Evolutionary conservation across 2,113 vertebrate genomes (phyloP).

Genomic region (Leptodactylus fuscus): DNA sequence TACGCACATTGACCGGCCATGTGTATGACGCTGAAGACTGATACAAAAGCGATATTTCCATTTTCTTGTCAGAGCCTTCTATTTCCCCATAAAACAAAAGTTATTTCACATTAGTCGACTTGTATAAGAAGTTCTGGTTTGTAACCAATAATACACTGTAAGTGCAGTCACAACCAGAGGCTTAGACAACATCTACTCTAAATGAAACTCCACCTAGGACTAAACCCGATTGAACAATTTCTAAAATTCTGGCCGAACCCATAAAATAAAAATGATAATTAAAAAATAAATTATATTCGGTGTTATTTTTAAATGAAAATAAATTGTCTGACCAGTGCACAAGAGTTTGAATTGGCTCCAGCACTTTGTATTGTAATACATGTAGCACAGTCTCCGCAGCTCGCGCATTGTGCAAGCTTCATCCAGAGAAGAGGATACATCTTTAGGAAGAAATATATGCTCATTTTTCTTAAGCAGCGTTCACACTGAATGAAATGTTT

Average conservation of each 20-base stretch:
- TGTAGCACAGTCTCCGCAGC: neutral
- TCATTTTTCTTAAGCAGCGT: constrained; percentile 96
- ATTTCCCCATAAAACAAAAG: neutral
- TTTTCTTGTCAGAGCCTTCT: neutral
- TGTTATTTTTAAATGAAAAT: no score
- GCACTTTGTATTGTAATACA: neutral
- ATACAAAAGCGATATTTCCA: no score
- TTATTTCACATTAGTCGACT: no score
- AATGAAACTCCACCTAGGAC: neutral
- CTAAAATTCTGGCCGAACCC: neutral
- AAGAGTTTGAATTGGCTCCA: neutral
- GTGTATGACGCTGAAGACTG: no score
- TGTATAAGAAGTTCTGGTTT: neutral
- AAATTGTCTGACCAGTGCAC: neutral
- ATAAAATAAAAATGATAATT: neutral
- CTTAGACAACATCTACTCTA: no score
- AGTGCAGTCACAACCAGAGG: no score
- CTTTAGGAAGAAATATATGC: constrained; percentile 91
- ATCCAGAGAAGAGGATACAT: constrained; percentile 81
- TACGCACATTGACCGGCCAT: no score
- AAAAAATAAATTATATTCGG: no score
- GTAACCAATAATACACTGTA: neutral
- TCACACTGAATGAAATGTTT: constrained; percentile 99
- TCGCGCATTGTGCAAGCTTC: constrained; percentile 16
- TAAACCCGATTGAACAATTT: neutral